Conservation (phyloP, 2,888 invertebrate species). For the Spodoptera littoralis region DNA sequence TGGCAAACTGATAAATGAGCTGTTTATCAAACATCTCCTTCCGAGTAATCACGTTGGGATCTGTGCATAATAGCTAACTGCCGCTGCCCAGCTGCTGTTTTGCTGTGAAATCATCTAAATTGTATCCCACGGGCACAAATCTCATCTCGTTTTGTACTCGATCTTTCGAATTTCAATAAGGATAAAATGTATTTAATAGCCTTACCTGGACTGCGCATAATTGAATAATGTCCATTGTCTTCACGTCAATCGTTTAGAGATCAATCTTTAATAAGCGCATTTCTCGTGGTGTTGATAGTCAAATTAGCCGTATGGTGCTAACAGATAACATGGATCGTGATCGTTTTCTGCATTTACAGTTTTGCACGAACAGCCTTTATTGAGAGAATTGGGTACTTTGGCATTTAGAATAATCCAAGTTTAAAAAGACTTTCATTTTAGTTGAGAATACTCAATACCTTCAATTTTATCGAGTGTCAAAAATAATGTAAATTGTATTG, state of each 20-base stretch:
- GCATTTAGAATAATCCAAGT: too few relatives aligned
- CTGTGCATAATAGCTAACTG: slow-evolving; percentile 73
- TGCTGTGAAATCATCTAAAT: slow-evolving; percentile 78
- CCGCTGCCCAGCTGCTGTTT: slow-evolving; percentile 80
- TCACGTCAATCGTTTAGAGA: slow-evolving; percentile 37
- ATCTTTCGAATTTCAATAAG: slow-evolving; percentile 78
- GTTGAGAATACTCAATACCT: neutral
- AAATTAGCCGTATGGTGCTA: slow-evolving; percentile 14
- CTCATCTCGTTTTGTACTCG: slow-evolving; percentile 74
- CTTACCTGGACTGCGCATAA: slow-evolving; percentile 53
- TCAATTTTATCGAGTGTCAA: neutral
- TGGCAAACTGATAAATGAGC: slow-evolving; percentile 82
- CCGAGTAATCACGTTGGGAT: slow-evolving; percentile 77
- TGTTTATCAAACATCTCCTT: slow-evolving; percentile 85
- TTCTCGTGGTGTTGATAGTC: slow-evolving; percentile 31
- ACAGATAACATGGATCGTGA: too few relatives aligned
- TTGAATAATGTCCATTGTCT: slow-evolving; percentile 50
- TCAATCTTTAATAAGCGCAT: slow-evolving; percentile 32
- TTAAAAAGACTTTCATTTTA: too few relatives aligned
- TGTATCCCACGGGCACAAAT: slow-evolving; percentile 79
- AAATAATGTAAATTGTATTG: slow-evolving; percentile 13
- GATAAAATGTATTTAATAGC: slow-evolving; percentile 67
- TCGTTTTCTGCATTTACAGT: too few relatives aligned
- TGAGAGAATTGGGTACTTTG: too few relatives aligned
- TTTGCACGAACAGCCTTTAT: too few relatives aligned